These are phyloP conservation scores for Emberiza fucata DNA, from an alignment of 2,113 vertebrate genomes.

Conservation along the genomic window DNA sequence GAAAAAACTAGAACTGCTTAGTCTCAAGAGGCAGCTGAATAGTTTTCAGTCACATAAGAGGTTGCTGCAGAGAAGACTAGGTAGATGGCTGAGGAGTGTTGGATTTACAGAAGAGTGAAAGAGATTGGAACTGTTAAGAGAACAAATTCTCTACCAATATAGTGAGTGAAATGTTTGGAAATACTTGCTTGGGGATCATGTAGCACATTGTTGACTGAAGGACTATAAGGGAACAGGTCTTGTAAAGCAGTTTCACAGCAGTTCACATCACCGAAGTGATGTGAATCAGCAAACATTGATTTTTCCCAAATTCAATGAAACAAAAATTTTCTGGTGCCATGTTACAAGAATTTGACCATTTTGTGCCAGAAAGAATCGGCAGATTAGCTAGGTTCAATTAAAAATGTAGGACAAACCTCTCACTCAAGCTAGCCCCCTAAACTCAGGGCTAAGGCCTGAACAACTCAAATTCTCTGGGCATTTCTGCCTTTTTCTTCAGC, in stretches of 20 bases:
- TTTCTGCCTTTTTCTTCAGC: neutral
- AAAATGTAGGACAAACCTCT: neutral
- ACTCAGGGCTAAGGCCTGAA: neutral
- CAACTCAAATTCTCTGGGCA: neutral
- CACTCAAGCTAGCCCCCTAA: neutral
- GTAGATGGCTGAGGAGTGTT: neutral
- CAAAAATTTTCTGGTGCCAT: neutral
- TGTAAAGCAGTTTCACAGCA: neutral
- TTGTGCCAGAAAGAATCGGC: neutral
- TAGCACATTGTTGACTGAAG: neutral
- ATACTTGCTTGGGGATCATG: neutral
- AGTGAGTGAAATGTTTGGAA: neutral
- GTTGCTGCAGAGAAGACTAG: neutral
- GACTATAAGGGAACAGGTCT: neutral
- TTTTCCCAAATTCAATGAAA: neutral
- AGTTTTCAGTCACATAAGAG: neutral
- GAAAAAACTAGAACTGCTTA: neutral
- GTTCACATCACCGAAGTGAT: neutral
- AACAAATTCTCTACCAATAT: neutral
- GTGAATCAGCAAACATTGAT: neutral
- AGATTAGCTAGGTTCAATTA: neutral
- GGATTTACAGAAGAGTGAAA: neutral
- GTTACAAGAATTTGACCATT: neutral
- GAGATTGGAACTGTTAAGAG: neutral
- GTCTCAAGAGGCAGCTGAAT: neutral